Percentiles rank a stretch among this genome's conserved stretches.
phyloP scores from a whole-genome alignment of 2,888 invertebrate genomes.

The Mimas tiliae region DNA sequence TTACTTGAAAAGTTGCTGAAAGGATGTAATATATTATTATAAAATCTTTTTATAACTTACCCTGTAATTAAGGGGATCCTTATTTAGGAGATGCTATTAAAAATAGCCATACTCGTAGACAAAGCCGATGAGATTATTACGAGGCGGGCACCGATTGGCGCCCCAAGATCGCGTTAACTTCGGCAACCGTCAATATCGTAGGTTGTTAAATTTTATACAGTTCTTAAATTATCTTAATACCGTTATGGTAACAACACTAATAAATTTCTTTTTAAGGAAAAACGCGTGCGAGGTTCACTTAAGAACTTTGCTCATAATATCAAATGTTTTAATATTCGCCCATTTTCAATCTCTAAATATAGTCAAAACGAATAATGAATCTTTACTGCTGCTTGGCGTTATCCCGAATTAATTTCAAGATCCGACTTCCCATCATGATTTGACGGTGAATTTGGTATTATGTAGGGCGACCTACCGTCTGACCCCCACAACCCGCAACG shows the following conservation, averaged over 20 bases:
- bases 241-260: conserved; percentile 72
- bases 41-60: background rate
- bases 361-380: background rate
- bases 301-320: conserved; percentile 61
- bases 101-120: conserved; percentile 61
- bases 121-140: conserved; percentile 68
- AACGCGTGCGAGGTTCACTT: conserved; percentile 51
- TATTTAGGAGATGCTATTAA: conserved; percentile 49
- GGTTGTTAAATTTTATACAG: conserved; percentile 74
- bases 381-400: too few relatives aligned
- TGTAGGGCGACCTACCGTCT: too few relatives aligned
- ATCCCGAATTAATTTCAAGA: too few relatives aligned
- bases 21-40: conserved; percentile 1
- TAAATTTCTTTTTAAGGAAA: conserved; percentile 70
- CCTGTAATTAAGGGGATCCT: conserved; percentile 27
- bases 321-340: conserved; percentile 59
- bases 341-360: conserved; percentile 38
- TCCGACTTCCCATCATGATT: too few relatives aligned
- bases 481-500: too few relatives aligned
- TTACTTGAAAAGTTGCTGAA: background rate
- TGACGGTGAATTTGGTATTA: too few relatives aligned
- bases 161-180: conserved; percentile 68
- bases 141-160: conserved; percentile 57
- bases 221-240: conserved; percentile 75
- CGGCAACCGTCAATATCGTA: conserved; percentile 66